A percentile compares a stretch with the other conserved stretches of the same genome.
phyloP scores from a whole-genome alignment of 1,140 invertebrate species.

The Drosophila tropicalis region DNA sequence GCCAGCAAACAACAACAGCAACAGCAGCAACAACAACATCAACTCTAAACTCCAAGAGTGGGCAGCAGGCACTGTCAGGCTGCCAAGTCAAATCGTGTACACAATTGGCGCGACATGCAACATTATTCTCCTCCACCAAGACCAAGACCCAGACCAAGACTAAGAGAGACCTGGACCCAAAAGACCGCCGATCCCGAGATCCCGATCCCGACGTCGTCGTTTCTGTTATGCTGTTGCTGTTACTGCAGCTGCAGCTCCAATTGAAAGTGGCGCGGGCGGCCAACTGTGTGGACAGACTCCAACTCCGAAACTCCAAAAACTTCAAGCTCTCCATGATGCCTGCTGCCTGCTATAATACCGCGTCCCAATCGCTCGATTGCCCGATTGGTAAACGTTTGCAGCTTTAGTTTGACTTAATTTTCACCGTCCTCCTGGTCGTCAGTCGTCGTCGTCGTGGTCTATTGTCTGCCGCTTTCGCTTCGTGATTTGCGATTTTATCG shows the following conservation, averaged over 20 bases:
- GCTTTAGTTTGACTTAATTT: conserved; percentile 81
- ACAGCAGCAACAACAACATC: conserved; percentile 37
- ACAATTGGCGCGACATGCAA: conserved; percentile 82
- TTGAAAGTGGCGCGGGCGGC: conserved; percentile 64
- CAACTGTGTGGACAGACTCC: conserved; percentile 15
- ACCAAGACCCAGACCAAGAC: not conserved
- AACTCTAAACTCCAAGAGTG: conserved; percentile 57
- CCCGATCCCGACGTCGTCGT: conserved; percentile 40
- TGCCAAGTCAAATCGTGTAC: conserved; percentile 82
- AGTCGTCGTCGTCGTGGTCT: conserved; percentile 43
- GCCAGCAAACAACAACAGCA: conserved; percentile 45
- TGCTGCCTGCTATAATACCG: conserved; percentile 16
- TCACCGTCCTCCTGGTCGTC: conserved; percentile 56
- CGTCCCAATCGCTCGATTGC: conserved; percentile 57
- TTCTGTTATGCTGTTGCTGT: not conserved
- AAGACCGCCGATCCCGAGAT: conserved; percentile 53
- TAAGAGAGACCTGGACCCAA: conserved; percentile 35
- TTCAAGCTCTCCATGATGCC: too few species aligned
- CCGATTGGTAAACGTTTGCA: conserved; percentile 76
- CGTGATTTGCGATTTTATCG: conserved; percentile 83
- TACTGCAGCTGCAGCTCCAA: conserved; percentile 47
- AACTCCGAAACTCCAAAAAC: conserved; percentile 26
- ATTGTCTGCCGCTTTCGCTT: conserved; percentile 69
- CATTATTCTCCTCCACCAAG: conserved; percentile 63
- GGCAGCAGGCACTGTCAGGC: conserved; percentile 75